phyloP scores from a whole-genome alignment of 2,888 invertebrate species.

The Heteromyza rotundicornis region DNA sequence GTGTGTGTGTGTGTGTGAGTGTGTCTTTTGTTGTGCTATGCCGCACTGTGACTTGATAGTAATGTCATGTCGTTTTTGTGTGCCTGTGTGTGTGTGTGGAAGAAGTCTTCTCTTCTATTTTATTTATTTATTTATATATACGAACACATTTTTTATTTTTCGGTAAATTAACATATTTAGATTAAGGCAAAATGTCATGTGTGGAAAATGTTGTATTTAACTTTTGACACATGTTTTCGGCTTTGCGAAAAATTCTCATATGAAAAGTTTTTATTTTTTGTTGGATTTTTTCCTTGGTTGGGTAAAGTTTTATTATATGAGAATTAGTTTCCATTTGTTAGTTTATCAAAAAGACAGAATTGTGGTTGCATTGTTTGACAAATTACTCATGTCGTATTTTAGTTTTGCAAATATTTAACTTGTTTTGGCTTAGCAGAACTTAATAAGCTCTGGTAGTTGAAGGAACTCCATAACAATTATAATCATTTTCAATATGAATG shows the following conservation, averaged over 20 bases:
- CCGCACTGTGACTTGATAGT: neutral
- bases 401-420: no score
- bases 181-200: slow-evolving; percentile 36
- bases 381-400: no score
- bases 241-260: neutral
- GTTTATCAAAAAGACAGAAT: no score
- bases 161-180: slow-evolving; percentile 37
- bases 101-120: neutral
- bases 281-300: no score
- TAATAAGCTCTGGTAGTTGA: no score
- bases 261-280: no score
- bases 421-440: no score
- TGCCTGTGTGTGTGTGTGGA: slow-evolving; percentile 14
- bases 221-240: neutral
- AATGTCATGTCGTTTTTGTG: slow-evolving; percentile 24
- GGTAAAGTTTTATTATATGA: no score
- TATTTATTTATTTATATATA: slow-evolving; percentile 4
- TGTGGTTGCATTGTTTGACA: no score
- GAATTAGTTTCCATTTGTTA: no score
- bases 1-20: slow-evolving; percentile 10
- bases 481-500: no score
- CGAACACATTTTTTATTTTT: neutral
- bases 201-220: slow-evolving; percentile 9
- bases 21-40: neutral
- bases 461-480: no score